phyloP scores from a whole-genome alignment of 2,888 invertebrate genomes.

The Fragum whitleyi region DNA sequence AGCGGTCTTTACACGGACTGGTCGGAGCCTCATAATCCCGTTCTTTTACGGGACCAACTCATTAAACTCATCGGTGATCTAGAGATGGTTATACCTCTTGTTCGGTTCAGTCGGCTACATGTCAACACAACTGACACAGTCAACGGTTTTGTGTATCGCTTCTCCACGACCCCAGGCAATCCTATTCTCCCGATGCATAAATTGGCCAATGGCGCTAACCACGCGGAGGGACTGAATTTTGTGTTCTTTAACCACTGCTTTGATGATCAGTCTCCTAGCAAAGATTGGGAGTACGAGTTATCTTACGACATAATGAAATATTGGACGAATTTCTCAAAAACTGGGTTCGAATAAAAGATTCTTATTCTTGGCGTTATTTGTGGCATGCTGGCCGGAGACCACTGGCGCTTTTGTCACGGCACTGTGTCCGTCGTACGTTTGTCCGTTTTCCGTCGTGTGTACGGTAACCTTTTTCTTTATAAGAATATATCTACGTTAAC shows the following conservation, averaged over 20 bases:
- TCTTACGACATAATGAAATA: conserved; percentile 18
- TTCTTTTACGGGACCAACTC: not conserved
- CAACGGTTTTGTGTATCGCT: conserved; percentile 9
- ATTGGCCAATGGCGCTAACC: conserved; percentile 77
- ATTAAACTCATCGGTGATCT: conserved; percentile 15
- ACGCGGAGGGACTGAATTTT: conserved; percentile 79
- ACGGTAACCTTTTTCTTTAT: too few species aligned
- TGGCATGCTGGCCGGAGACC: too few species aligned
- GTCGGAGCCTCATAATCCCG: conserved; percentile 14
- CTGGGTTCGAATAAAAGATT: conserved; percentile 9
- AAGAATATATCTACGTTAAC: too few species aligned
- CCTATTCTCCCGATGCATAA: conserved; percentile 55
- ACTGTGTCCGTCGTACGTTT: too few species aligned
- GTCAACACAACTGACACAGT: not conserved
- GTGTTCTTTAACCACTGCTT: conserved; percentile 72
- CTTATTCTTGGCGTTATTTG: too few species aligned
- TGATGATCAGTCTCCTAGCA: not conserved
- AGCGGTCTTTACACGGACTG: conserved; percentile 13
- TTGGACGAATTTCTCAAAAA: conserved; percentile 28
- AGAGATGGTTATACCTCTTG: not conserved
- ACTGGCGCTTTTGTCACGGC: too few species aligned
- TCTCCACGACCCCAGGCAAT: not conserved
- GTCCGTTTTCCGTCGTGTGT: too few species aligned
- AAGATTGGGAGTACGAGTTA: conserved; percentile 21
- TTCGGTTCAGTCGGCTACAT: conserved; percentile 10